Base-by-base conservation (phyloP, 37 sponge, comb jelly and placozoan species). In the Agelas oroides region DNA sequence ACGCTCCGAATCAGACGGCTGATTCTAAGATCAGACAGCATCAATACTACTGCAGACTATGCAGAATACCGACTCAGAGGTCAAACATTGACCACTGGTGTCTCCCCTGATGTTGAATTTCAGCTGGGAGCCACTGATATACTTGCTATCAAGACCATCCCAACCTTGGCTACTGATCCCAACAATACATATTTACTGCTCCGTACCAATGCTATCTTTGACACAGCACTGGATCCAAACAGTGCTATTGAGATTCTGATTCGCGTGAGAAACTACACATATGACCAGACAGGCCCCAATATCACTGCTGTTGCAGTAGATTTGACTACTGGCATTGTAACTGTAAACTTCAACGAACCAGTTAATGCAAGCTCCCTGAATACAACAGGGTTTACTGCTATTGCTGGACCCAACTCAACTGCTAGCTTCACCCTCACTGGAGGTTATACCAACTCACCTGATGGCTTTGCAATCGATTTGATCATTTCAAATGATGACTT, bases 331-430 rank as follows among this genome's bases (percentile, higher is more conserved):
- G 94, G 83, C 3, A 65, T 65, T 11, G 60, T 97, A 18, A 76
- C 75, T 24, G 63, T 97, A 52, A 83, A 86, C 78, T 97, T 94
- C 79, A 75, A 94, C 72, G 97, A 97, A 41, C 97, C 97, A n/a
- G 89, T 97, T 25, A 52, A 46, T 21, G 80, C 70, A 11, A 59
- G 65, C 31, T 84, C 87, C 59, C 74, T 94, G 21, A 79, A 96
- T 76, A 73, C 83, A 1, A 86, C 87, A 21, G 92, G 84, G 23
- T 37, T 96, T 17, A 84, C 85, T n/a, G 87, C 92, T 21, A 62
- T 91, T 19, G 33, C 89, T 69, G 89, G 82, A 63, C 81, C 94
- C 27, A 86, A 94, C 34, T 86, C 87, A 17, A 74, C 80, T 34
- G 68, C 85, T 12, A 56, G 28, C 21, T 82, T 92, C 82, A 91